phyloP scores from a whole-genome alignment of 2,797 vertebrate species.

The Enteromius afrohamiltoni region DNA sequence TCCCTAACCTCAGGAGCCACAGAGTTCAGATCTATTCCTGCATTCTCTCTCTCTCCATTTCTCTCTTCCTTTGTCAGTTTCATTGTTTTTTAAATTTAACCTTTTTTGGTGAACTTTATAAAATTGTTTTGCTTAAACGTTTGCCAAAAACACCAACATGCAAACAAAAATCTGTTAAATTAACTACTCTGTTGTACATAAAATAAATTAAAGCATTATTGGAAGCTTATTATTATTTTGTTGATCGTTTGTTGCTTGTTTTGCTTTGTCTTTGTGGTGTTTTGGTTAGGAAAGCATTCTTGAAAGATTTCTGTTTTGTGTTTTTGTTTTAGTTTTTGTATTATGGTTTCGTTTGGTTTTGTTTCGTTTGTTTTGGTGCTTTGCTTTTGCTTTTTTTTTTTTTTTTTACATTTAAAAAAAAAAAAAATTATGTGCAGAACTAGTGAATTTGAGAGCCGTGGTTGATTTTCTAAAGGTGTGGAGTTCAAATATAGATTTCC shows the following conservation, averaged over 20 bases:
- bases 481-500: background rate
- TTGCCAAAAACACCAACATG: background rate
- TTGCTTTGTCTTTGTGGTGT: background rate
- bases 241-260: background rate
- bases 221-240: background rate
- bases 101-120: background rate
- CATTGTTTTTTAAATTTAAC: background rate
- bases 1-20: conserved; percentile 33
- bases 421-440: background rate
- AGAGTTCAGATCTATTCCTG: conserved; percentile 20
- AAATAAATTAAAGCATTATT: background rate
- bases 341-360: background rate
- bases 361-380: background rate
- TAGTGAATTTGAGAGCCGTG: conserved; percentile 1
- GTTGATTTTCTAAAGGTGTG: background rate
- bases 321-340: background rate
- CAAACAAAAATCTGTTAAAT: background rate
- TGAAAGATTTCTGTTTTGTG: background rate
- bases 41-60: background rate
- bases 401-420: no score
- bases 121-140: background rate
- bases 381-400: background rate
- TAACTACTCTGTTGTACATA: background rate
- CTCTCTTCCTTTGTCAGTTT: background rate
- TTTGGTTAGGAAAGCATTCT: background rate